phyloP scores from a whole-genome alignment of 2,797 vertebrate species.

The Dendrocincla tyrannina region DNA sequence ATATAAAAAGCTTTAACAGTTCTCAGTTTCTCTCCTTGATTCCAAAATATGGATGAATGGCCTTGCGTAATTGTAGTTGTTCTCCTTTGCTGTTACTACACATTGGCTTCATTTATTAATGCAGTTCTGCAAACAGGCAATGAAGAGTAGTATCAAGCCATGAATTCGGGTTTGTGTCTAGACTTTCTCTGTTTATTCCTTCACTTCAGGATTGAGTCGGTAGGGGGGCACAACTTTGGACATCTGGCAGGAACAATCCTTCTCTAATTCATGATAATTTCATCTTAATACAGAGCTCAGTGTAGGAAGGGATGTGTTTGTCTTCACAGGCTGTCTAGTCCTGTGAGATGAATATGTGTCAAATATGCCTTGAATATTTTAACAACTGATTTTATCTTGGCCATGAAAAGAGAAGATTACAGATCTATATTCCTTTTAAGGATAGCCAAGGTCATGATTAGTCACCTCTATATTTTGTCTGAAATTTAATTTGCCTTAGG shows the following conservation, averaged over 20 bases:
- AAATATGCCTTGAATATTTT: background rate
- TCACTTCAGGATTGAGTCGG: background rate
- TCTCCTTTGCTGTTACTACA: background rate
- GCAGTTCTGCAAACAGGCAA: background rate
- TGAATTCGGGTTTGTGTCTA: background rate
- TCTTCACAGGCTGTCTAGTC: background rate
- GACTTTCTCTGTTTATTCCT: background rate
- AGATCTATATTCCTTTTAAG: background rate
- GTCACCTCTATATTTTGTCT: background rate
- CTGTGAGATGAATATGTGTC: background rate
- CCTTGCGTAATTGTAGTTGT: background rate
- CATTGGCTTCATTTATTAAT: background rate
- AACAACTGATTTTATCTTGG: background rate
- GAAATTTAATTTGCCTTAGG: conserved; percentile 5
- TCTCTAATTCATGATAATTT: background rate
- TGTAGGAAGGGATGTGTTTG: background rate
- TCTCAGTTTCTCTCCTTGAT: background rate
- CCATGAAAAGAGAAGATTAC: background rate
- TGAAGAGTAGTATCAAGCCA: background rate
- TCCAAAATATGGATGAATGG: background rate
- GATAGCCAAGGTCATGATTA: background rate
- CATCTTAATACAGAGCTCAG: background rate
- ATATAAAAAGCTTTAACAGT: background rate
- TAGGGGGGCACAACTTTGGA: background rate
- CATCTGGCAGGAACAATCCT: background rate